Evolutionary conservation across 2,888 invertebrate genomes (phyloP), one percentile per base, ranked within the genome.

Genomic region (Harpagoxenus sublaevis): DNA sequence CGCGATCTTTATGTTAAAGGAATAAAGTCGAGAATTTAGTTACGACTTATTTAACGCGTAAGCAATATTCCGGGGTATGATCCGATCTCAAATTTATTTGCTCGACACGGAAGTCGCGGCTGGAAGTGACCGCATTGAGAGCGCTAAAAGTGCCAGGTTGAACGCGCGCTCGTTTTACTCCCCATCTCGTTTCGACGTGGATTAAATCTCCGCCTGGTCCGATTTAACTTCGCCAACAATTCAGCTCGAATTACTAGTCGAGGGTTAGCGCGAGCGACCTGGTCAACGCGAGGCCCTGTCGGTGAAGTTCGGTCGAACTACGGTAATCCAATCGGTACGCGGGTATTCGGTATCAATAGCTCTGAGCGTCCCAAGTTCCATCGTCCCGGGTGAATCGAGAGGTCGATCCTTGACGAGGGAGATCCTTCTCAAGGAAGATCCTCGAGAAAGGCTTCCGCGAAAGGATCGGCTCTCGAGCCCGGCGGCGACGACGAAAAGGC

Each of bases 401-500:
- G 18, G 8, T 28, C 51, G 51, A 60, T 57, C 23, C 8, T 81
- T n/a, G 48, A 35, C 51, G 75, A 57, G 65, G 51, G n/a, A n/a
- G n/a, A 75, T 48, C n/a, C n/a, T n/a, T 35, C 62, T 75, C 42
- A 12, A 15, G 28, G 10, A 53, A 28, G 9, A 15, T n/a, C n/a
- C 45, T 74, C 45, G n/a, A n/a, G 45, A n/a, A 65, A 51, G 23
- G 23, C 23, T 23, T 23, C 23, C 23, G 23, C 23, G 23, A 23
- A 23, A 23, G 23, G 57, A 73, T 74, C 77, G 71, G 57, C 12
- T 57, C 45, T 70, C 68, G 63, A 83, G 51, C 78, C 84, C 85
- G 85, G 83, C 82, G 75, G 31, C 65, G 53, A 83, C 86, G 92
- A 92, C 90, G 91, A 90, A 90, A 88, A 88, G 87, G 91, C 88